These are phyloP conservation scores for Chloebia gouldiae DNA, from an alignment of 2,113 vertebrate species.

Conservation along the genomic window DNA sequence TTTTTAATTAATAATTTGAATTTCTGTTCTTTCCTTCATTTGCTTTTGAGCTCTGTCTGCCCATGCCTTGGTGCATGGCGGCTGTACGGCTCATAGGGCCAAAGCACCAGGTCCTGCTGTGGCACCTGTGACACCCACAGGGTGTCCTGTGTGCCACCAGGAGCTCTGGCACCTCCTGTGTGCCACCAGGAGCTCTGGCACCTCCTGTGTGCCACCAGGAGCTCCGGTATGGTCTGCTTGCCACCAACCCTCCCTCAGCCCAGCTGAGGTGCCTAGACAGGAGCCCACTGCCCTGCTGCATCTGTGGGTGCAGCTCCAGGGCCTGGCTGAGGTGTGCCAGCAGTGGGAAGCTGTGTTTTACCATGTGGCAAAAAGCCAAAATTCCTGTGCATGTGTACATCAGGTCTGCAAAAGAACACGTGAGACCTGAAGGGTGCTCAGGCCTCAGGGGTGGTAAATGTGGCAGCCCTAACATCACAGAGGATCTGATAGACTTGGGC, in stretches of 20 bases:
- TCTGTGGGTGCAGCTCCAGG: not conserved
- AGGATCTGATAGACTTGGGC: not conserved
- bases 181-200: too few relatives aligned
- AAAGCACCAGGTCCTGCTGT: accelerated
- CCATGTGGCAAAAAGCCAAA: not conserved
- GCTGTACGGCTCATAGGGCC: accelerated
- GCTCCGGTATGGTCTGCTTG: accelerated
- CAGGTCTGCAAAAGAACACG: accelerated
- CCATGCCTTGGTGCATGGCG: accelerated
- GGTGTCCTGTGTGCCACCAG: not conserved
- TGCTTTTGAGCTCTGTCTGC: accelerated
- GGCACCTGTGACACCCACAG: too few relatives aligned
- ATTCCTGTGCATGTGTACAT: accelerated
- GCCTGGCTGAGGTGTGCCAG: not conserved
- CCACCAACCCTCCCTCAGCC: accelerated
- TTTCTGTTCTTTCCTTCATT: not conserved
- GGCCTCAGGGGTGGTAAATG: not conserved
- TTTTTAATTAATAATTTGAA: not conserved
- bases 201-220: not conserved
- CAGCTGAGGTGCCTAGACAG: accelerated
- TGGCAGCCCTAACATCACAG: not conserved
- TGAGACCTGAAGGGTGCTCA: not conserved
- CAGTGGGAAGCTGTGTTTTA: not conserved
- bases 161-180: accelerated
- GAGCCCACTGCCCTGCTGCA: accelerated